Evolutionary conservation across 2,888 invertebrate genomes (phyloP).

Genomic region (Cylloceria caligata): DNA sequence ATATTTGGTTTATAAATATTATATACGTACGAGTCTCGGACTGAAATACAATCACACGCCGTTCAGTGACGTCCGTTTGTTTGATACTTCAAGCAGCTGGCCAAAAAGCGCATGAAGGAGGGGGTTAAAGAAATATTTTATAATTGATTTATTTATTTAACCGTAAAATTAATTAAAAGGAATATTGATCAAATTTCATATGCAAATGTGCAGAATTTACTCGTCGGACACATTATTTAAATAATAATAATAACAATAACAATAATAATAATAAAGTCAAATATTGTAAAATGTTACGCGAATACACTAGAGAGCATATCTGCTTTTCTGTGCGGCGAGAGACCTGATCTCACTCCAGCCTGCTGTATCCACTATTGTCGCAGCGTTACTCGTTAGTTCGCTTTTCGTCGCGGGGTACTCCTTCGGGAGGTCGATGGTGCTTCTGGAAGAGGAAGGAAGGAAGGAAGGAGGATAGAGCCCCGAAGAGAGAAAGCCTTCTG

Average conservation of each 20-base stretch:
- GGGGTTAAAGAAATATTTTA: too few species aligned
- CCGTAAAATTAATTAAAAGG: too few species aligned
- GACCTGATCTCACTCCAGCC: slow-evolving; percentile 12
- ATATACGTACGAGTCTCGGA: too few species aligned
- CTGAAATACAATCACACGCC: too few species aligned
- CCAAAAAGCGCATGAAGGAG: too few species aligned
- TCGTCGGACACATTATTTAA: background rate
- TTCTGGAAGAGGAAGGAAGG: slow-evolving; percentile 27
- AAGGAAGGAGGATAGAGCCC: slow-evolving; percentile 35
- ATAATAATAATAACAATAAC: background rate
- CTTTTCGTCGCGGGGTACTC: slow-evolving; percentile 22
- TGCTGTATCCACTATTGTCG: slow-evolving; percentile 27
- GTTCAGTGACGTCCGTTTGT: too few species aligned
- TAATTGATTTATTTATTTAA: too few species aligned
- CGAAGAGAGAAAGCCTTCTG: slow-evolving; percentile 31
- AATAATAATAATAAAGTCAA: slow-evolving; percentile 19
- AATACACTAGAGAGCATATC: slow-evolving; percentile 18
- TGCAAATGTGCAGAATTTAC: too few species aligned
- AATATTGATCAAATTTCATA: too few species aligned
- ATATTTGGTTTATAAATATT: too few species aligned
- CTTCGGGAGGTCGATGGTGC: slow-evolving; percentile 25
- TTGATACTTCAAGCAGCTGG: too few species aligned
- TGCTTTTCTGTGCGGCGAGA: background rate
- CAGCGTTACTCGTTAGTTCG: slow-evolving; percentile 36
- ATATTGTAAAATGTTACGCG: background rate